Evolutionary conservation across 1,140 invertebrate genomes (phyloP).

Genomic region (Lordiphosa collinella): DNA sequence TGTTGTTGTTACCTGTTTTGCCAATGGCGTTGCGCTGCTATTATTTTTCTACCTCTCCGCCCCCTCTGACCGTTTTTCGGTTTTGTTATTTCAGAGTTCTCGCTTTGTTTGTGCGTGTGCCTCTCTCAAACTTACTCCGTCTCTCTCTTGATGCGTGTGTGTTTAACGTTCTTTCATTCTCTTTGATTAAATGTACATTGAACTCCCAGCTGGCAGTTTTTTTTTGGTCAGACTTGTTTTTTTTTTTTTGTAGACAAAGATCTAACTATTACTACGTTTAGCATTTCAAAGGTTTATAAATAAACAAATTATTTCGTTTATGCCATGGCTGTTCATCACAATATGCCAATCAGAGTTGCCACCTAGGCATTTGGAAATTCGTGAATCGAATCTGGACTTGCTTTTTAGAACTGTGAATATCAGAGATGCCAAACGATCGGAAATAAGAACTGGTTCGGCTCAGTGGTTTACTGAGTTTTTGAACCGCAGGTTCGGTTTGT

Average conservation of each 20-base stretch:
- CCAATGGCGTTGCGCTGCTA: conserved; percentile 13
- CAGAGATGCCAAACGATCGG: too few relatives aligned
- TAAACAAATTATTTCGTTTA: too few relatives aligned
- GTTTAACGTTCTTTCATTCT: conserved; percentile 63
- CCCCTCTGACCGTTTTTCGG: conserved; percentile 25
- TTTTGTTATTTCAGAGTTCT: conserved; percentile 49
- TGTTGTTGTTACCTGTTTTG: conserved; percentile 38
- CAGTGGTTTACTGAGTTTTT: too few relatives aligned
- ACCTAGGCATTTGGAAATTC: too few relatives aligned
- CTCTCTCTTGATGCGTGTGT: conserved; percentile 24
- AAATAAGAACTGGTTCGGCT: too few relatives aligned
- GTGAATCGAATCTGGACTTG: too few relatives aligned
- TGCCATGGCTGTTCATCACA: too few relatives aligned
- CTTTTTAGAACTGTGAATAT: too few relatives aligned
- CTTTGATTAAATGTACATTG: conserved; percentile 77
- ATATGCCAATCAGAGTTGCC: too few relatives aligned
- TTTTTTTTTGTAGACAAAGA: conserved; percentile 4
- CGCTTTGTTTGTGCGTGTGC: conserved; percentile 48
- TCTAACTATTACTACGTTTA: not conserved
- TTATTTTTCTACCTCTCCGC: conserved; percentile 11
- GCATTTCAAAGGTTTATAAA: too few relatives aligned
- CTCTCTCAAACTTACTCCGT: too few relatives aligned
- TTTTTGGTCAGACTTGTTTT: conserved; percentile 26
- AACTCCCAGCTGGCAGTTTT: conserved; percentile 51
- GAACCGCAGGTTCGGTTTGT: too few relatives aligned